Conservation (phyloP, 2,797 vertebrate species). For the Mormyrops attenuatus region DNA sequence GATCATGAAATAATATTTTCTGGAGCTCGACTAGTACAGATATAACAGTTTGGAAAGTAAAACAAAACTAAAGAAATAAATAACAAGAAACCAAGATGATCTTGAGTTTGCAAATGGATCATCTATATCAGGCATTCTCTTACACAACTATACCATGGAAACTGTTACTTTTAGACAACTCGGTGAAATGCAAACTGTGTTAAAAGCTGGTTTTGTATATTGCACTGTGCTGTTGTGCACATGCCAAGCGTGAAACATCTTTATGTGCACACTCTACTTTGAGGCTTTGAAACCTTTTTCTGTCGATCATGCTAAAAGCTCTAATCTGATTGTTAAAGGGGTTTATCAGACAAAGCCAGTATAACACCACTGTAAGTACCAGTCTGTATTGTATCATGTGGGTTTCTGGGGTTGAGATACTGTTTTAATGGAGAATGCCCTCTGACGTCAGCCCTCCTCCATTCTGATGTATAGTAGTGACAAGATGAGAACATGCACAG, state of each 20-base stretch:
- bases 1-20: not conserved
- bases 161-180: not conserved
- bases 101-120: not conserved
- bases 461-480: not conserved
- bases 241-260: not conserved
- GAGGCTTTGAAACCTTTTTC: constrained; percentile 55
- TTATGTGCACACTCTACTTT: constrained; percentile 32
- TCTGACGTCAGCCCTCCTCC: constrained; percentile 26
- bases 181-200: not conserved
- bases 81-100: not conserved
- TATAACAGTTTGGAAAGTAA: not conserved
- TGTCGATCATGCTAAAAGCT: constrained; percentile 71
- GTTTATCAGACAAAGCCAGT: constrained; percentile 77
- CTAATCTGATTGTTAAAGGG: constrained; percentile 76
- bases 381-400: constrained; percentile 65
- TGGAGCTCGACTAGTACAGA: not conserved
- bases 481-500: not conserved
- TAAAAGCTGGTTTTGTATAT: not conserved
- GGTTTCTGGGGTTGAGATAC: constrained; percentile 42
- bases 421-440: constrained; percentile 49
- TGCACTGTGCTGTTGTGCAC: not conserved
- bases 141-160: not conserved
- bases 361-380: constrained; percentile 72
- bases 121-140: not conserved
- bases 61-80: not conserved